phyloP scores from a whole-genome alignment of 2,797 vertebrate species.

The Phrynocephalus vlangalii region DNA sequence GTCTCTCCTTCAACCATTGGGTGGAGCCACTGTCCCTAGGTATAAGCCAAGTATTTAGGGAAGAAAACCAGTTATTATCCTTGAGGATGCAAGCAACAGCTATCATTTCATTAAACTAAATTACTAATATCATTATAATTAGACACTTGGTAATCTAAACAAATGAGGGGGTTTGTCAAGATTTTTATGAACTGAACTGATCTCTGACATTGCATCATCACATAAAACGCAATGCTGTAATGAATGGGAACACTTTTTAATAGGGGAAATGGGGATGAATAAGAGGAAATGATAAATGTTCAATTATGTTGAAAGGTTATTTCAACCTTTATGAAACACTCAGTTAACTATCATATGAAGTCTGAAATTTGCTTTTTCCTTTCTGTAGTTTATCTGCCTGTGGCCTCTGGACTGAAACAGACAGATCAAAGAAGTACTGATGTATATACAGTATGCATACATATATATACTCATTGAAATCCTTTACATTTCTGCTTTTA shows the following conservation, averaged over 20 bases:
- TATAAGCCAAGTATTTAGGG: slow-evolving; percentile 55
- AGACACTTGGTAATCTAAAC: background rate
- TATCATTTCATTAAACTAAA: slow-evolving; percentile 44
- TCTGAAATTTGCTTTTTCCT: slow-evolving; percentile 32
- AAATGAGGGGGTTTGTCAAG: background rate
- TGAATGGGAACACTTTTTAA: slow-evolving; percentile 26
- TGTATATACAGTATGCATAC: background rate
- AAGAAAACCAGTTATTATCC: slow-evolving; percentile 51
- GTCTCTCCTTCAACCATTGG: slow-evolving; percentile 87
- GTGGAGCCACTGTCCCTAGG: slow-evolving; percentile 88
- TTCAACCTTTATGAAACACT: slow-evolving; percentile 21
- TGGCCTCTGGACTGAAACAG: background rate
- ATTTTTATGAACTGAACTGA: background rate
- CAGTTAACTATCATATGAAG: slow-evolving; percentile 13
- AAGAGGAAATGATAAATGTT: slow-evolving; percentile 31
- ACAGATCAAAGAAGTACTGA: background rate
- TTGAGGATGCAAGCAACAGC: slow-evolving; percentile 28
- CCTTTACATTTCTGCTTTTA: background rate
- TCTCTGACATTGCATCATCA: slow-evolving; percentile 16
- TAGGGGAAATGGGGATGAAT: slow-evolving; percentile 16
- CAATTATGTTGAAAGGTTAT: slow-evolving; percentile 19
- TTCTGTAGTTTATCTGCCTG: slow-evolving; percentile 36
- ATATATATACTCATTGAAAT: background rate
- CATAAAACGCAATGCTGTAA: background rate
- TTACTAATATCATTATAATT: slow-evolving; percentile 39